These are phyloP conservation scores for Pipistrellus pipistrellus DNA, from an alignment of 2,797 vertebrate genomes.

Conservation along the genomic window DNA sequence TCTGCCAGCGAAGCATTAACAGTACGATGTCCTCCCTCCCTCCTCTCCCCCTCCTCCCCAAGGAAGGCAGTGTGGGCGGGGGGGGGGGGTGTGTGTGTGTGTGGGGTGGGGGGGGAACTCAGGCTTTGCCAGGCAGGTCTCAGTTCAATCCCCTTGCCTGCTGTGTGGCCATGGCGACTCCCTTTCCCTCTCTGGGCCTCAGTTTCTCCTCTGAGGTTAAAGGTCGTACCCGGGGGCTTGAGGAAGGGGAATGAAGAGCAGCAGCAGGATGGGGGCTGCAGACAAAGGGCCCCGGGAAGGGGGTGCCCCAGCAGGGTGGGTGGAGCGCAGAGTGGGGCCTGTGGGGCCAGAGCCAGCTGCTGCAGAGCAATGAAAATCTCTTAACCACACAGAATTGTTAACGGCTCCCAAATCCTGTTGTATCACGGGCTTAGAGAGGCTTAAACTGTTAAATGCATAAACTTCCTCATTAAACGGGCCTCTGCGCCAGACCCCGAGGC, in stretches of 20 bases:
- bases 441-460: constrained; percentile 90
- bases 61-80: constrained; percentile 36
- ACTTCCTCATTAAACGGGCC: constrained; percentile 89
- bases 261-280: constrained; percentile 51
- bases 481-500: constrained; percentile 64
- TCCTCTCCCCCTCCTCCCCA: neutral
- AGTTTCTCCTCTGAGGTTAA: constrained; percentile 31
- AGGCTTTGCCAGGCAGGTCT: neutral
- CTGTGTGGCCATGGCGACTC: constrained; percentile 30
- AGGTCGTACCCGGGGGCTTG: constrained; percentile 32
- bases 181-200: constrained; percentile 5
- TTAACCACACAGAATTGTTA: constrained; percentile 89
- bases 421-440: constrained; percentile 88
- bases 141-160: constrained; percentile 37
- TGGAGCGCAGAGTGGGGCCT: neutral
- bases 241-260: constrained; percentile 64
- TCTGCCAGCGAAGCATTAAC: neutral
- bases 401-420: constrained; percentile 89
- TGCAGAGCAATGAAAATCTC: constrained; percentile 84
- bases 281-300: neutral
- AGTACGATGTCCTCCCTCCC: neutral
- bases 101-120: neutral
- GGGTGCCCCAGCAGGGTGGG: neutral
- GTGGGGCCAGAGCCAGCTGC: constrained; percentile 76
- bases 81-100: too few relatives aligned